A percentile compares a stretch with the other conserved stretches of the same genome.
Conservation (phyloP, 2,888 invertebrate genomes). For the Oithona nana region DNA sequence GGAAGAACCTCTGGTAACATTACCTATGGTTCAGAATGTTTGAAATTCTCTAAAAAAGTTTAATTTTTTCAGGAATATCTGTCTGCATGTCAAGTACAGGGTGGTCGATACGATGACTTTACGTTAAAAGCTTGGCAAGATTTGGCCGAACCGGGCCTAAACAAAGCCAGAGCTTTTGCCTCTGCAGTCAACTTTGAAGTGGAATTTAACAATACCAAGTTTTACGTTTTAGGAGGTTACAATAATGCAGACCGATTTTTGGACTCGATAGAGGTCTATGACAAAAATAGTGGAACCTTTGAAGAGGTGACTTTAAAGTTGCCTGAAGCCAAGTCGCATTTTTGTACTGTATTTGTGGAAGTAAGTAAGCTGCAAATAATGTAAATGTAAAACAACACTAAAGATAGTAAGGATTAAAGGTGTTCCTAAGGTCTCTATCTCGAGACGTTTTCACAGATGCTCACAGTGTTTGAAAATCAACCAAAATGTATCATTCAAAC, state of each 20-base stretch:
- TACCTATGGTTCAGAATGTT: too few relatives aligned
- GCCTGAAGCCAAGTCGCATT: slow-evolving; percentile 4
- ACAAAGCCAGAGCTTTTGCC: neutral
- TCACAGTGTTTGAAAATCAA: too few relatives aligned
- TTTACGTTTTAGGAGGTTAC: slow-evolving; percentile 3
- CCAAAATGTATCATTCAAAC: too few relatives aligned
- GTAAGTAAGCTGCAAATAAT: too few relatives aligned
- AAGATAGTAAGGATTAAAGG: neutral
- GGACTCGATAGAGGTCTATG: slow-evolving; percentile 2
- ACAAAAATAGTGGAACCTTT: neutral
- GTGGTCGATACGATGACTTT: neutral
- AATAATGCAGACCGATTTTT: neutral
- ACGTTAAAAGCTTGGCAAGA: neutral
- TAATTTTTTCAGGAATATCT: too few relatives aligned
- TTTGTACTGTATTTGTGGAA: slow-evolving; percentile 4
- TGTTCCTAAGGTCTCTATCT: too few relatives aligned
- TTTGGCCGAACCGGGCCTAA: neutral
- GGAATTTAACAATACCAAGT: neutral
- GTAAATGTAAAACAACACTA: neutral
- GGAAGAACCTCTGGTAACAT: neutral
- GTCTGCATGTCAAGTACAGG: neutral
- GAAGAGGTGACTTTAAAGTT: neutral
- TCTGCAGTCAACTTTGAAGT: neutral
- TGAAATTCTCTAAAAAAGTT: too few relatives aligned
- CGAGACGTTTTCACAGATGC: too few relatives aligned